Percentiles rank a stretch among this genome's conserved stretches.
These are phyloP conservation scores for Palloptera scutellata DNA, from an alignment of 2,888 invertebrate species.

Conservation along the genomic window DNA sequence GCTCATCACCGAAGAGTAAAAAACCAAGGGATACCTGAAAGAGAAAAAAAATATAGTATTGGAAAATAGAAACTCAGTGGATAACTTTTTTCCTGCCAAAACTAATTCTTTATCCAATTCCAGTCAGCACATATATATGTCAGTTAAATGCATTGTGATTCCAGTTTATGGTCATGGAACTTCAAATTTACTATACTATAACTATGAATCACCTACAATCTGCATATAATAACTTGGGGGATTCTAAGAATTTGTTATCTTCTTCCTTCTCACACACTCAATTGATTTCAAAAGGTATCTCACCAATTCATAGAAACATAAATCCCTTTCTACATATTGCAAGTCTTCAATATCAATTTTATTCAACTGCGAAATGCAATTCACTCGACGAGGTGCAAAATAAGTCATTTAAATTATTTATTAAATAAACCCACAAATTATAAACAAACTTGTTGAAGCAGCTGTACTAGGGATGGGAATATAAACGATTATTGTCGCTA, in stretches of 20 bases:
- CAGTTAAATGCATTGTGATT: too few relatives aligned
- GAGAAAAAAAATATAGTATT: constrained; percentile 10
- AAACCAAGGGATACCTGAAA: constrained; percentile 56
- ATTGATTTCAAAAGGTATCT: too few relatives aligned
- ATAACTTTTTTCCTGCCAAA: neutral
- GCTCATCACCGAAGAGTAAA: constrained; percentile 55
- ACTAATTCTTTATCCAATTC: too few relatives aligned
- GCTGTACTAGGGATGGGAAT: too few relatives aligned
- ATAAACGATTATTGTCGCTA: too few relatives aligned
- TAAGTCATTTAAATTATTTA: constrained; percentile 1
- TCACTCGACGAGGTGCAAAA: constrained; percentile 1
- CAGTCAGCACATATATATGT: too few relatives aligned
- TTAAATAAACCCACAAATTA: too few relatives aligned
- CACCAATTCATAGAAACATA: constrained; percentile 65
- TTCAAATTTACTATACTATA: too few relatives aligned
- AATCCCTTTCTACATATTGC: constrained; percentile 62
- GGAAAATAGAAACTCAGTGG: neutral
- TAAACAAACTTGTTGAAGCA: too few relatives aligned
- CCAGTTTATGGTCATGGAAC: too few relatives aligned
- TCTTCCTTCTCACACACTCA: too few relatives aligned
- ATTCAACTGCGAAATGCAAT: constrained; percentile 33
- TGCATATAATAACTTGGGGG: neutral
- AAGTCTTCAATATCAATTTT: constrained; percentile 54
- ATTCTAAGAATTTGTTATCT: too few relatives aligned
- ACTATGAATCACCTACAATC: neutral